Conservation (phyloP, 2,113 vertebrate genomes). For the Heterotilapia buettikoferi region DNA sequence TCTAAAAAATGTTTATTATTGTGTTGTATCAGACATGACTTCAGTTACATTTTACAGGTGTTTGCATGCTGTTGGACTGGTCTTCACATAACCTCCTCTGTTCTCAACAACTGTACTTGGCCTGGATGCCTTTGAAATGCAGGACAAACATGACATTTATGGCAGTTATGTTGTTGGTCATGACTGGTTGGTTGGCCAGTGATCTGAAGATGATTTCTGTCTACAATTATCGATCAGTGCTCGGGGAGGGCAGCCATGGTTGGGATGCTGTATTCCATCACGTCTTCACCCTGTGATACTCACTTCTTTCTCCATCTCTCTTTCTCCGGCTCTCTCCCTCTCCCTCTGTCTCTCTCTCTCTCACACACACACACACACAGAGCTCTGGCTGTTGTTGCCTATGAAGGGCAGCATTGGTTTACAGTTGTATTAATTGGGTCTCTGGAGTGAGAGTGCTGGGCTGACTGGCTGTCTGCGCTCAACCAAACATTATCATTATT, state of each 20-base stretch:
- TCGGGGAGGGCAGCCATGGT: background rate
- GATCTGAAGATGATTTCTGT: slow-evolving; percentile 25
- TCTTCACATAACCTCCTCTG: background rate
- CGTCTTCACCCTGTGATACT: background rate
- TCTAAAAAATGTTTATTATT: background rate
- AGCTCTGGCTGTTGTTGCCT: slow-evolving; percentile 5
- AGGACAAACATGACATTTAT: background rate
- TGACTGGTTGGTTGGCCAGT: background rate
- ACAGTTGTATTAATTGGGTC: slow-evolving; percentile 65
- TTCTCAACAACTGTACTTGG: background rate
- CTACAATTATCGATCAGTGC: slow-evolving; percentile 7
- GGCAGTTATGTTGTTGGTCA: background rate
- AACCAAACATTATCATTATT: slow-evolving; percentile 53
- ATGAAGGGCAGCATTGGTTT: slow-evolving; percentile 49
- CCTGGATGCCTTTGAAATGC: background rate
- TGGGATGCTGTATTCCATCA: slow-evolving; percentile 4
- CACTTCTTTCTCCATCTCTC: background rate
- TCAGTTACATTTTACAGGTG: background rate
- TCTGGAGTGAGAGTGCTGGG: slow-evolving; percentile 44
- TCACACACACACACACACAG: background rate
- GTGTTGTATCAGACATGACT: background rate
- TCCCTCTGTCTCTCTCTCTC: background rate
- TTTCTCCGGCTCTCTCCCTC: background rate
- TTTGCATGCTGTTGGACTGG: background rate
- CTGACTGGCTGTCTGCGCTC: slow-evolving; percentile 42